A percentile compares a stretch with the other conserved stretches of the same genome.
These are phyloP conservation scores for Alviniconcha marisindica DNA, from an alignment of 1,140 invertebrate species.

Conservation along the genomic window DNA sequence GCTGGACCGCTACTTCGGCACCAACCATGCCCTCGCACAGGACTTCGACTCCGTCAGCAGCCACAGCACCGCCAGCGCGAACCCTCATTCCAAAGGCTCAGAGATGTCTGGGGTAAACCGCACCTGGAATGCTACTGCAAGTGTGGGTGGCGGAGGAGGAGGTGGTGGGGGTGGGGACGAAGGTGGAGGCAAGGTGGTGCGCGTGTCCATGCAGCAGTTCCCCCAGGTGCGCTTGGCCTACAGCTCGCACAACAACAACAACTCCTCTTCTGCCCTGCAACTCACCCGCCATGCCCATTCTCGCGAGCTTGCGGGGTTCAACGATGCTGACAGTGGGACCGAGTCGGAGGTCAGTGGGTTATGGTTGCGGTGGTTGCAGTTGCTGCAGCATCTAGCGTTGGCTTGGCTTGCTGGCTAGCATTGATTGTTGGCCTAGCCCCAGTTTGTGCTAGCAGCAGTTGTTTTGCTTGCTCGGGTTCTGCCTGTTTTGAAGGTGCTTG, in stretches of 20 bases:
- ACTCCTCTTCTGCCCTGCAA: conserved; percentile 50
- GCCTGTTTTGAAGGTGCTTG: not conserved
- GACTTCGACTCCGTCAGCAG: conserved; percentile 35
- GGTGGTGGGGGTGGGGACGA: too few species aligned
- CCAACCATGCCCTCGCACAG: conserved; percentile 68
- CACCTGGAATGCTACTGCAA: conserved; percentile 13
- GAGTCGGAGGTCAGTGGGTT: conserved; percentile 22
- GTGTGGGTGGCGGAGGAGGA: not conserved
- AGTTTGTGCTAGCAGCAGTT: not conserved
- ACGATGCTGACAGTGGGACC: conserved; percentile 55
- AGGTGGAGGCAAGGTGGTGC: conserved; percentile 15
- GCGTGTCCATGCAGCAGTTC: conserved; percentile 57
- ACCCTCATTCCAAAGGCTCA: conserved; percentile 1
- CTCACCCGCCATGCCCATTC: conserved; percentile 22
- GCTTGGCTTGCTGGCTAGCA: not conserved
- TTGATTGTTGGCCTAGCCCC: not conserved
- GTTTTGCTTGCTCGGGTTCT: not conserved
- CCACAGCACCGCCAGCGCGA: not conserved
- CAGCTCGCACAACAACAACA: conserved; percentile 56
- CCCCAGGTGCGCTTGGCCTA: conserved; percentile 64
- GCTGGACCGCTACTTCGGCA: conserved; percentile 70
- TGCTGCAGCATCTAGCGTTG: not conserved
- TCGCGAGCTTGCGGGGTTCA: conserved; percentile 54
- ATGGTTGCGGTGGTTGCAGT: too few species aligned
- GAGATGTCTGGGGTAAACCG: conserved; percentile 3